Conservation (phyloP, 2,113 vertebrate species). For the Vidua macroura region DNA sequence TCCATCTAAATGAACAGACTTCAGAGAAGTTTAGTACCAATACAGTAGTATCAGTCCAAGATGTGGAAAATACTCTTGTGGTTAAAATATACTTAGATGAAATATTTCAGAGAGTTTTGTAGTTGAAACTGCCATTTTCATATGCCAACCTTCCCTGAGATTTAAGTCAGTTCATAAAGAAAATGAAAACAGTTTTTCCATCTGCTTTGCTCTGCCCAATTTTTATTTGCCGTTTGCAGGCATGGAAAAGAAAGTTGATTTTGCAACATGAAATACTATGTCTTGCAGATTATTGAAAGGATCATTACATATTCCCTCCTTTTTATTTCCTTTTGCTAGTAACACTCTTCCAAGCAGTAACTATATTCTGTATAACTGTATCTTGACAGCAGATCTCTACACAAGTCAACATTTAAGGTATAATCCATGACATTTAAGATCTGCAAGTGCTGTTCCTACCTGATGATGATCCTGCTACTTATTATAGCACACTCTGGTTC, state of each 20-base stretch:
- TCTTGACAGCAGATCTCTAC: not conserved
- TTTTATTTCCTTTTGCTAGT: not conserved
- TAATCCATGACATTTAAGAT: not conserved
- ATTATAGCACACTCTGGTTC: not conserved
- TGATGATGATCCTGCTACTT: not conserved
- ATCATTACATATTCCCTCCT: not conserved
- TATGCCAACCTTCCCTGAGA: not conserved
- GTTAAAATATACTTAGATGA: not conserved
- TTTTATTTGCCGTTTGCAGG: not conserved
- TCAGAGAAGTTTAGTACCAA: not conserved
- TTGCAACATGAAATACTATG: not conserved
- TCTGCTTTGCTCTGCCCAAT: not conserved
- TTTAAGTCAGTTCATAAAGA: not conserved
- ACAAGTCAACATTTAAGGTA: not conserved
- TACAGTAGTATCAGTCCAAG: not conserved
- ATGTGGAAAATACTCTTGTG: not conserved
- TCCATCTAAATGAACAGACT: not conserved
- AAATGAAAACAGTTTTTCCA: not conserved
- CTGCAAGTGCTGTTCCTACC: not conserved
- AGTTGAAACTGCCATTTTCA: not conserved
- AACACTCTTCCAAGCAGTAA: not conserved
- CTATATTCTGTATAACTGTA: not conserved
- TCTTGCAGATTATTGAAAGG: not conserved
- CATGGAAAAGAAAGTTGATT: not conserved
- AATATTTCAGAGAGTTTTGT: not conserved